A percentile compares a stretch with the other conserved stretches of the same genome.
phyloP scores from a whole-genome alignment of 1,140 invertebrate species.

The Batillaria attramentaria region DNA sequence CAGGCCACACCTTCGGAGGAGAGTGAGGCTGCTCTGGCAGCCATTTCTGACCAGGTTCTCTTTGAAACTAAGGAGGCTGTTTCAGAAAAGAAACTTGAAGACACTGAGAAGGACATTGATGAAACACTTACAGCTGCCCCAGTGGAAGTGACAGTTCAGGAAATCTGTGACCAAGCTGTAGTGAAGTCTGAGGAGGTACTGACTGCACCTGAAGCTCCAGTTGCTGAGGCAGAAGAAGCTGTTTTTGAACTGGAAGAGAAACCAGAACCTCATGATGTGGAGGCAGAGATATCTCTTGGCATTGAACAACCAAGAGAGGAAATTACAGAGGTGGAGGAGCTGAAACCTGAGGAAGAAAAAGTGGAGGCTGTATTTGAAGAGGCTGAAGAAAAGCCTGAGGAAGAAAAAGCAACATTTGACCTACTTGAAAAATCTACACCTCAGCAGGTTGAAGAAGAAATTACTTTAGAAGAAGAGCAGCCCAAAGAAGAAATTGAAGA shows the following conservation, averaged over 20 bases:
- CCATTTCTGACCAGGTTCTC: slow-evolving; percentile 1
- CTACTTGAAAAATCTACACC: slow-evolving; percentile 33
- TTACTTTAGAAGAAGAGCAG: slow-evolving; percentile 19
- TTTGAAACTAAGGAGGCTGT: slow-evolving; percentile 33
- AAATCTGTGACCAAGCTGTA: background rate
- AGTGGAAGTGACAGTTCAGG: slow-evolving; percentile 14
- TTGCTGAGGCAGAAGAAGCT: slow-evolving; percentile 30
- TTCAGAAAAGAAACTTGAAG: slow-evolving; percentile 34
- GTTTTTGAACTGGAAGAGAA: slow-evolving; percentile 1
- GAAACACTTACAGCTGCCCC: slow-evolving; percentile 17
- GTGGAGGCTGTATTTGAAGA: slow-evolving; percentile 34
- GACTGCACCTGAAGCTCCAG: background rate
- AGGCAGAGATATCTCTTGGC: slow-evolving; percentile 8
- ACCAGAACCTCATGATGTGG: slow-evolving; percentile 24
- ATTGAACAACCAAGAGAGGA: slow-evolving; percentile 10
- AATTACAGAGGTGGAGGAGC: background rate
- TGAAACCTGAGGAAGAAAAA: slow-evolving; percentile 20
- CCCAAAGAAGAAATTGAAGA: slow-evolving; percentile 33
- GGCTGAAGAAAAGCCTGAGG: slow-evolving; percentile 26
- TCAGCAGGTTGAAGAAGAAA: slow-evolving; percentile 37
- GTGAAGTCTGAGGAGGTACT: slow-evolving; percentile 36
- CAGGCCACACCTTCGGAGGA: background rate
- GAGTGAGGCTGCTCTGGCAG: background rate
- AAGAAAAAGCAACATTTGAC: slow-evolving; percentile 25
- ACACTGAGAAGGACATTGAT: slow-evolving; percentile 25